Evolutionary conservation across 2,113 vertebrate species (phyloP).

Genomic region (Pteropus alecto): DNA sequence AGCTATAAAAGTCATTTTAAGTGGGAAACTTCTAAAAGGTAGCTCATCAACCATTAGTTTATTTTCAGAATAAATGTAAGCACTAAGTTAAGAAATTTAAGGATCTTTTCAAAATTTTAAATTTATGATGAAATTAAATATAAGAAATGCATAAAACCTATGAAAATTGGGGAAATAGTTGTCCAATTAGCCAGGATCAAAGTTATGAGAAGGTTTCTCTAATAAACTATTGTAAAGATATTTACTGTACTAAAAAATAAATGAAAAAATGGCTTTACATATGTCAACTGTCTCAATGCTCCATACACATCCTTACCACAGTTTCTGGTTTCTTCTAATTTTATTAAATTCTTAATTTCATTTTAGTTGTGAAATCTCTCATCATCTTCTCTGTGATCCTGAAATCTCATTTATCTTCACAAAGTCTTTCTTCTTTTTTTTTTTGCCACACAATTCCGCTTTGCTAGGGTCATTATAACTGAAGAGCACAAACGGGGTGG

Average conservation of each 20-base stretch:
- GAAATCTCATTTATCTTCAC: background rate
- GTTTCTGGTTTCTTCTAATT: background rate
- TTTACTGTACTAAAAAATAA: background rate
- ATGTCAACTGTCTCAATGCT: background rate
- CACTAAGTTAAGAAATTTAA: background rate
- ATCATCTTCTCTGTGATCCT: background rate
- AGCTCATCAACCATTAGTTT: background rate
- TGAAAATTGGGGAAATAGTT: background rate
- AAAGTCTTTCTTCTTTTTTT: background rate
- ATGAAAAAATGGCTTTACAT: background rate
- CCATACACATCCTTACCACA: background rate
- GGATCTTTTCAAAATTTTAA: background rate
- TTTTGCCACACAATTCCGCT: background rate
- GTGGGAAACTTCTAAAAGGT: background rate
- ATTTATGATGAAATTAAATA: background rate
- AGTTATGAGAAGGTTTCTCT: background rate
- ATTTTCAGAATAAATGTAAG: conserved; percentile 47
- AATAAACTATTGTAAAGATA: background rate
- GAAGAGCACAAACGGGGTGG: no score
- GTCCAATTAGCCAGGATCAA: background rate
- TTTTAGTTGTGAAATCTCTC: background rate
- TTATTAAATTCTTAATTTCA: background rate
- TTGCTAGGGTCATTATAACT: background rate
- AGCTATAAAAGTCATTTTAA: background rate
- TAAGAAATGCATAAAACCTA: background rate